Evolutionary conservation across 2,797 vertebrate genomes (phyloP).

Genomic region (Meda fulgida): DNA sequence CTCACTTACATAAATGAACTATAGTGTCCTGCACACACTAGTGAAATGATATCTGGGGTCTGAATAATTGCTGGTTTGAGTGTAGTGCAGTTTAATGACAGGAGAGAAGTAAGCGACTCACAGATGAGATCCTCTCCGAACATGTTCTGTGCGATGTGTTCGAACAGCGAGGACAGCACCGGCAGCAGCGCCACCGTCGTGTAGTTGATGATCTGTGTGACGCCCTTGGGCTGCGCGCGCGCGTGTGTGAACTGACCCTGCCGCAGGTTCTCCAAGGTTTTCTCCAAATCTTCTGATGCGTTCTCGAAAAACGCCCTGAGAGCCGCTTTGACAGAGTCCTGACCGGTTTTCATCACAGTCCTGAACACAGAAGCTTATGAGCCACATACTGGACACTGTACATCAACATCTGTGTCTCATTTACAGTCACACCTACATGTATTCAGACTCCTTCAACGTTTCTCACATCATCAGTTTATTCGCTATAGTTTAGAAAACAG

Average conservation of each 20-base stretch:
- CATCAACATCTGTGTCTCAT: not conserved
- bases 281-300: constrained; percentile 91
- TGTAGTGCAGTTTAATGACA: too few relatives aligned
- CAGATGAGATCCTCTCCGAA: constrained; percentile 95
- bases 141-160: constrained; percentile 92
- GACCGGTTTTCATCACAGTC: constrained; percentile 95
- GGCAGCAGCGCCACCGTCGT: constrained; percentile 92
- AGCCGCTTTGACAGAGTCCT: constrained; percentile 89
- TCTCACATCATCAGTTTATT: too few relatives aligned
- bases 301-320: constrained; percentile 87
- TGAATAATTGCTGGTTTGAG: too few relatives aligned
- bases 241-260: constrained; percentile 95
- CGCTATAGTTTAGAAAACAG: too few relatives aligned
- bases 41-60: too few relatives aligned
- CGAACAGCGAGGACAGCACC: constrained; percentile 90
- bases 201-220: constrained; percentile 97
- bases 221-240: constrained; percentile 85
- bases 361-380: constrained; percentile 66
- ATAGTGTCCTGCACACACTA: too few relatives aligned
- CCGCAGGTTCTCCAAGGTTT: constrained; percentile 91
- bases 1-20: too few relatives aligned
- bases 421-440: too few relatives aligned
- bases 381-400: not conserved
- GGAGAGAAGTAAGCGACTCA: constrained; percentile 70
- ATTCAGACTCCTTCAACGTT: too few relatives aligned